Evolutionary conservation across 2,113 vertebrate genomes (phyloP).

Genomic region (Rousettus leschenaultii): DNA sequence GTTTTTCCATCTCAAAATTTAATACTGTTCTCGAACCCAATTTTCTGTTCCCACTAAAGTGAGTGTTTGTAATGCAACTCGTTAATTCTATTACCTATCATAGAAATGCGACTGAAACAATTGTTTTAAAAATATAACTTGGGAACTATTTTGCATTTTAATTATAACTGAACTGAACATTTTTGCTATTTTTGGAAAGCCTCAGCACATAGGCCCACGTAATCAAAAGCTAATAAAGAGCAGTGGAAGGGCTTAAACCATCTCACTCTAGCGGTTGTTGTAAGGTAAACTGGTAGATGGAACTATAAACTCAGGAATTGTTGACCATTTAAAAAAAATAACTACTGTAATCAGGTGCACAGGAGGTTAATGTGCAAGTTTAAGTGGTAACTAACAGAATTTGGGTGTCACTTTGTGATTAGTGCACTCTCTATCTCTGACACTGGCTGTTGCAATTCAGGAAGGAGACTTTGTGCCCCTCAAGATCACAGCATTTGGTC

Average conservation of each 20-base stretch:
- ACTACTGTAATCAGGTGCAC: background rate
- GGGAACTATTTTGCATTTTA: background rate
- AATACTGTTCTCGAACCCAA: background rate
- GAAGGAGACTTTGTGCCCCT: background rate
- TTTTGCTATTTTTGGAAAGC: background rate
- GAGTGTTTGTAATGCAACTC: background rate
- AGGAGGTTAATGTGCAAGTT: background rate
- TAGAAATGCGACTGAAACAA: background rate
- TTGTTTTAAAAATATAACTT: background rate
- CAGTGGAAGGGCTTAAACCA: background rate
- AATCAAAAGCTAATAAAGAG: background rate
- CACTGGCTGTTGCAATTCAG: background rate
- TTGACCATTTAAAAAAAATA: background rate
- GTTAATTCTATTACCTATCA: background rate
- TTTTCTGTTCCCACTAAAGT: background rate
- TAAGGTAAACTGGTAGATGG: background rate
- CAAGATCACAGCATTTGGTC: background rate
- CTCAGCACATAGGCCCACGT: background rate
- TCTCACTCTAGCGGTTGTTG: background rate
- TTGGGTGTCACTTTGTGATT: background rate
- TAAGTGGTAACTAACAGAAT: background rate
- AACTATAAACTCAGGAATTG: background rate
- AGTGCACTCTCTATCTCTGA: background rate
- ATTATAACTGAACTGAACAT: background rate
- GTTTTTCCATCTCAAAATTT: background rate